A percentile compares a stretch with the other conserved stretches of the same genome.
Conservation (phyloP, 2,113 vertebrate species). For the Brachypteracias leptosomus region DNA sequence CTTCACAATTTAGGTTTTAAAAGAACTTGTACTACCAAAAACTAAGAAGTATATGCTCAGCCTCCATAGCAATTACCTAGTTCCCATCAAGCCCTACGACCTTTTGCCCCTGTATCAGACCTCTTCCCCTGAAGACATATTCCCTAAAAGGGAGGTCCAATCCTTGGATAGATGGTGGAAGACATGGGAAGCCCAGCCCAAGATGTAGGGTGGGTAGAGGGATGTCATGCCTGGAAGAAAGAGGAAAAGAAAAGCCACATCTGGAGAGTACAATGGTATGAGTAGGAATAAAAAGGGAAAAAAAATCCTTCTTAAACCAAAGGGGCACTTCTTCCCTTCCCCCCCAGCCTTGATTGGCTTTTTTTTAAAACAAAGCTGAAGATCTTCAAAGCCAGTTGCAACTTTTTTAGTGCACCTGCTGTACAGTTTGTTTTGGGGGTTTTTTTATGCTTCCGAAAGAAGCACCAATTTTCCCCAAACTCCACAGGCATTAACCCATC, state of each 20-base stretch:
- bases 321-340: neutral
- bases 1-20: neutral
- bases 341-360: neutral
- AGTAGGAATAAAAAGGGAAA: neutral
- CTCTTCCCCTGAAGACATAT: constrained; percentile 31
- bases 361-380: neutral
- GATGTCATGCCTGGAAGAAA: constrained; percentile 22
- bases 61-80: neutral
- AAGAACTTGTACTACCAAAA: neutral
- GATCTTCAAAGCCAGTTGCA: neutral
- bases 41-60: neutral
- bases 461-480: neutral
- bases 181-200: constrained; percentile 13
- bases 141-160: constrained; percentile 15
- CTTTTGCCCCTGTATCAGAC: neutral
- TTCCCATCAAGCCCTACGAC: neutral
- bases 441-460: neutral
- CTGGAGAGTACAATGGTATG: neutral
- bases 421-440: neutral
- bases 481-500: neutral
- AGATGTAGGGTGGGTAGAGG: constrained; percentile 16
- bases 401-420: neutral
- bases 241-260: constrained; percentile 13
- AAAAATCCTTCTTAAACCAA: neutral
- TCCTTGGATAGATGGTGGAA: constrained; percentile 8